Conservation (phyloP, 2,797 vertebrate species). For the Halcyon badia region DNA sequence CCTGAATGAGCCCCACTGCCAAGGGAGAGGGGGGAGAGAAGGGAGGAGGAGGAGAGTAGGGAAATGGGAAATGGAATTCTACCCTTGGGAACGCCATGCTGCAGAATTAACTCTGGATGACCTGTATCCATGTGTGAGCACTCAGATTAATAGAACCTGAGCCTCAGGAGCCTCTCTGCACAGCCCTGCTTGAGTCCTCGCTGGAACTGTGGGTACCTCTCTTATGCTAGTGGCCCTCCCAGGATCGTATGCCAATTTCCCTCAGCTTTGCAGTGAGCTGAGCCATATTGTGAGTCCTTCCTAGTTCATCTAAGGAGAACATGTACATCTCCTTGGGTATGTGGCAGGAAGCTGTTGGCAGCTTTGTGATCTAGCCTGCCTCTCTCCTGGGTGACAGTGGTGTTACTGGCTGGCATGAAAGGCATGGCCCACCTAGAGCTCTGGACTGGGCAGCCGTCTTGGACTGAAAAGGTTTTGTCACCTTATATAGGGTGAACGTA, state of each 20-base stretch:
- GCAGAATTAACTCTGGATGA: slow-evolving; percentile 15
- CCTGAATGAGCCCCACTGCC: slow-evolving; percentile 9
- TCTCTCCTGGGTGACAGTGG: not conserved
- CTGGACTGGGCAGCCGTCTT: not conserved
- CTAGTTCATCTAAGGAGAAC: slow-evolving; percentile 8
- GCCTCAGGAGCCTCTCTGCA: not conserved
- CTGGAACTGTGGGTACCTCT: not conserved
- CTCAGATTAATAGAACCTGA: not conserved
- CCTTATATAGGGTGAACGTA: not conserved
- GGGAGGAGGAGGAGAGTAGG: not conserved
- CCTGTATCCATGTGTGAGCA: not conserved
- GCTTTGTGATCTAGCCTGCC: not conserved
- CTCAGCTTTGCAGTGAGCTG: not conserved
- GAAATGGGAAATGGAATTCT: slow-evolving; percentile 9
- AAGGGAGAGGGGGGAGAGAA: not conserved
- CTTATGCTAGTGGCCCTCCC: not conserved
- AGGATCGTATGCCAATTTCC: fast-evolving
- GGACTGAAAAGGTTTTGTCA: not conserved
- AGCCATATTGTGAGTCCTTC: fast-evolving
- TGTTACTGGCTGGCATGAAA: not conserved
- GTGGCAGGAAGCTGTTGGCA: slow-evolving; percentile 35
- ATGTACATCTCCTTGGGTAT: not conserved
- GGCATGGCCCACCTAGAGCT: not conserved
- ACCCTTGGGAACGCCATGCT: not conserved
- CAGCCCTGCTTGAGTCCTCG: not conserved